Evolutionary conservation across 2,797 vertebrate genomes (phyloP).

Genomic region (Pachyuromys duprasi): DNA sequence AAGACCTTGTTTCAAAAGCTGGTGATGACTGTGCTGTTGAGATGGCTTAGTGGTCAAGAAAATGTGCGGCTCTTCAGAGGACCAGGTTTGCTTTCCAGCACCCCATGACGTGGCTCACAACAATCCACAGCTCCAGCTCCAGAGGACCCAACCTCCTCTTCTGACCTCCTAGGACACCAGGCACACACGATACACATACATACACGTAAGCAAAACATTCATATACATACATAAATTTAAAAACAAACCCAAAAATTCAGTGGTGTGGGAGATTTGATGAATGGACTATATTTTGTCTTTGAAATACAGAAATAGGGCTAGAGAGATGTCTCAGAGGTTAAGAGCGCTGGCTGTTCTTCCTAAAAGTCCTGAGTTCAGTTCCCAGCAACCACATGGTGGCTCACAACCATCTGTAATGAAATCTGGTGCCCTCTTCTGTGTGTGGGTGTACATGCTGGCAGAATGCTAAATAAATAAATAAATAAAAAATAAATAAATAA

Average conservation of each 20-base stretch:
- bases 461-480: too few relatives aligned
- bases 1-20: not conserved
- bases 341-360: too few relatives aligned
- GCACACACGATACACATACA: not conserved
- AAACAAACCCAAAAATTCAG: not conserved
- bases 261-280: not conserved
- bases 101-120: not conserved
- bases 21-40: not conserved
- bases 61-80: not conserved
- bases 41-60: not conserved
- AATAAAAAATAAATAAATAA: too few relatives aligned
- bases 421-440: too few relatives aligned
- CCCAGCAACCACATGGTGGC: too few relatives aligned
- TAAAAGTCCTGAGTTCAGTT: too few relatives aligned
- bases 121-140: not conserved
- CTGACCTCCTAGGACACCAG: not conserved
- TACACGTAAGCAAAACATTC: not conserved
- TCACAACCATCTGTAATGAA: too few relatives aligned
- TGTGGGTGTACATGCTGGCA: too few relatives aligned
- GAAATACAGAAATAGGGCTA: slow-evolving; percentile 23
- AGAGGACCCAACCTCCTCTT: not conserved
- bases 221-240: not conserved
- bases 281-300: not conserved
- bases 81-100: not conserved
- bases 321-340: too few relatives aligned